Conservation (phyloP, 2,888 invertebrate genomes). For the Melinopterus prodromus region DNA sequence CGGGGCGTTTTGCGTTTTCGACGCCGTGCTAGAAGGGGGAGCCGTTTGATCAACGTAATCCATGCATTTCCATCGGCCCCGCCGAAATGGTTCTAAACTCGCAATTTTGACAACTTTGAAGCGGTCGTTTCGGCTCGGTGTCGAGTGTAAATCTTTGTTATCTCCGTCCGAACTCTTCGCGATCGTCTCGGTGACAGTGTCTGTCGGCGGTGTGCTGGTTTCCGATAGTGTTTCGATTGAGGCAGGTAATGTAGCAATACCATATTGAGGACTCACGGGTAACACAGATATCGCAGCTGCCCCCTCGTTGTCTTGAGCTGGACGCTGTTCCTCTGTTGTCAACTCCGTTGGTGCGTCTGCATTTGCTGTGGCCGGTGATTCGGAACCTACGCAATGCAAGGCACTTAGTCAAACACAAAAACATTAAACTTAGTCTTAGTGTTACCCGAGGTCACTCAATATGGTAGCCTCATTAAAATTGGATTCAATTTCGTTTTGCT, state of each 20-base stretch:
- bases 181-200: slow-evolving; percentile 56
- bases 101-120: slow-evolving; percentile 84
- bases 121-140: slow-evolving; percentile 66
- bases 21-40: slow-evolving; percentile 44
- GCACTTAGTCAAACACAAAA: slow-evolving; percentile 35
- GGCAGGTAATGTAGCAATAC: slow-evolving; percentile 67
- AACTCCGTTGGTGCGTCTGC: slow-evolving; percentile 52
- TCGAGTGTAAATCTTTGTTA: slow-evolving; percentile 65
- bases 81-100: slow-evolving; percentile 77
- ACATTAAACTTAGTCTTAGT: slow-evolving; percentile 31
- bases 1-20: slow-evolving; percentile 51
- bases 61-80: slow-evolving; percentile 81
- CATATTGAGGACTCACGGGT: slow-evolving; percentile 72
- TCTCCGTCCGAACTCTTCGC: slow-evolving; percentile 60
- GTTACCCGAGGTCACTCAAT: slow-evolving; percentile 51
- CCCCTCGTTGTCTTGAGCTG: slow-evolving; percentile 48
- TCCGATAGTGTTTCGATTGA: slow-evolving; percentile 48
- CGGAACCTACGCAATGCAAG: slow-evolving; percentile 60
- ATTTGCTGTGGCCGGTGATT: slow-evolving; percentile 58
- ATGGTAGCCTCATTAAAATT: slow-evolving; percentile 43
- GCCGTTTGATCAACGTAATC: slow-evolving; percentile 76
- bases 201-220: slow-evolving; percentile 47
- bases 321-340: slow-evolving; percentile 47
- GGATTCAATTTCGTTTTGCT: not conserved
- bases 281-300: slow-evolving; percentile 57